Evolutionary conservation across 2,113 vertebrate species (phyloP).

Genomic region (Atherinomorus stipes): DNA sequence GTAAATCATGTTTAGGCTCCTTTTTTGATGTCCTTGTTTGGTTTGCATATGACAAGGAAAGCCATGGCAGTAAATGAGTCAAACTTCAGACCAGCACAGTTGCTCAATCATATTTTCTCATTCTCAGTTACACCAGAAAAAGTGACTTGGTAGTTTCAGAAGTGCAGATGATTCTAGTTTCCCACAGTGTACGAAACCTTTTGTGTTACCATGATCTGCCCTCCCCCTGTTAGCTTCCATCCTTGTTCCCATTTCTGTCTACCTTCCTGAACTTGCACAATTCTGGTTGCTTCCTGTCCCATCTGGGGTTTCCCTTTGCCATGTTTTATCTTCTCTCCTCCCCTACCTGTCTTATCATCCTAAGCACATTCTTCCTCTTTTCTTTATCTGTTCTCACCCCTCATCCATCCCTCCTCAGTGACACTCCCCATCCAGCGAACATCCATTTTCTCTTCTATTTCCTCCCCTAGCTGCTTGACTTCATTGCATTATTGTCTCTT

Average conservation of each 20-base stretch:
- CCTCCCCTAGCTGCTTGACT: background rate
- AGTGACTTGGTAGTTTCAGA: slow-evolving; percentile 72
- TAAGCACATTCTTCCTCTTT: slow-evolving; percentile 27
- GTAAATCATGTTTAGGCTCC: background rate
- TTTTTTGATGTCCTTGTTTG: slow-evolving; percentile 17
- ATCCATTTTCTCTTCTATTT: background rate
- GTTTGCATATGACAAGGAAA: slow-evolving; percentile 1
- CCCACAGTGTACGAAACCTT: slow-evolving; percentile 65
- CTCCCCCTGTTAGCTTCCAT: background rate
- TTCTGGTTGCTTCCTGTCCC: slow-evolving; percentile 31
- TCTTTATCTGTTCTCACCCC: slow-evolving; percentile 1
- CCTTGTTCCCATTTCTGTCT: slow-evolving; percentile 59
- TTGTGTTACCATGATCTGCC: slow-evolving; percentile 22
- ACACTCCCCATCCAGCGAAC: background rate
- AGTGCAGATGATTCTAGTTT: slow-evolving; percentile 69
- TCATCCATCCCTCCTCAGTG: background rate
- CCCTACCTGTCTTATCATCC: slow-evolving; percentile 50
- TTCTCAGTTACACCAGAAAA: slow-evolving; percentile 64
- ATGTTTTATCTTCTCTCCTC: slow-evolving; percentile 28
- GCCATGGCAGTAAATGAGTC: slow-evolving; percentile 10
- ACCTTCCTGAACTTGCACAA: slow-evolving; percentile 46
- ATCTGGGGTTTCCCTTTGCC: slow-evolving; percentile 36
- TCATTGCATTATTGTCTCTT: background rate
- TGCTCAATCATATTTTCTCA: slow-evolving; percentile 57
- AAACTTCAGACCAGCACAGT: slow-evolving; percentile 29